Evolutionary conservation across 2,113 vertebrate species (phyloP), one percentile per base, ranked within the genome.

Genomic region (Chloebia gouldiae): DNA sequence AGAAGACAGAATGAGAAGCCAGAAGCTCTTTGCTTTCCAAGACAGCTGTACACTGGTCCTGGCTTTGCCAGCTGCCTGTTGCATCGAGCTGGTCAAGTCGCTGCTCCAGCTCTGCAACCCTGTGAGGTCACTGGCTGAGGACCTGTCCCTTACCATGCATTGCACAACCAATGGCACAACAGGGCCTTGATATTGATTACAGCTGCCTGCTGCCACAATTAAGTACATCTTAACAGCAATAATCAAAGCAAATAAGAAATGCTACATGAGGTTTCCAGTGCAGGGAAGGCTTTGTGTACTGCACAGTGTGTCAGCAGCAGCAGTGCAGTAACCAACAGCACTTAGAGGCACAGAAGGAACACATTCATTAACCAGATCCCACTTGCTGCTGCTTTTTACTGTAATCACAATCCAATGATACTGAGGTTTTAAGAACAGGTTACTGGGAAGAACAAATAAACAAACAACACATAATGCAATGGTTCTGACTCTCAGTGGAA

Each of bases 361-460:
- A 25, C 17, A 13, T 44, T 89, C 33, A 51, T 75, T 91, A 91
- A 60, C 40, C n/a, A 39, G 33, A 68, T 57, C 37, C 37, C 70
- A 33, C 59, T 65, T 45, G 63, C 50, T 80, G 20, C 40, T 76
- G 63, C 25, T 85, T 86, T 95, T 76, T 61, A 49, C 59, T 72
- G 54, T 77, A 77, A 88, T 70, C 63, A 50, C 28, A 73, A 25
- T 10, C 25, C 63, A 79, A 75, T 40, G 27, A 71, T 84, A 76
- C 5, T 39, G 63, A 60, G 20, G 18, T 28, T 88, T 91, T 90
- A 11, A 84, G 31, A 76, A 44, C 30, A 47, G 2, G 4, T 56
- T 89, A 75, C 39, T 54, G 39, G 50, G 60, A 91, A 60, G 68
- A 85, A 35, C 10, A 88, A 87, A 63, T 22, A 83, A 86, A 60